Evolutionary conservation across 2,888 invertebrate genomes (phyloP).

Genomic region (Cheiracanthium punctorium): DNA sequence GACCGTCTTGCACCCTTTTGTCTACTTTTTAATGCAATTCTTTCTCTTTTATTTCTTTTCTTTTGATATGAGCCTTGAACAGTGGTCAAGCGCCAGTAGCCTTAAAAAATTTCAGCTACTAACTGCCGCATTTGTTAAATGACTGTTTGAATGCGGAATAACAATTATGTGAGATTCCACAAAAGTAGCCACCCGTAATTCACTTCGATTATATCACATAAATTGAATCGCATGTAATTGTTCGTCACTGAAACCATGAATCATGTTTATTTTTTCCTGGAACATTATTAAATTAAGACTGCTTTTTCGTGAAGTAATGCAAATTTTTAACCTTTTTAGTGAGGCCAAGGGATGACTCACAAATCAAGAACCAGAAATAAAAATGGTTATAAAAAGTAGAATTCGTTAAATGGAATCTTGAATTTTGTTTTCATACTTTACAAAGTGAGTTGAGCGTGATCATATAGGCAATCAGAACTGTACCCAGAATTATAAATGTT

Average conservation of each 20-base stretch:
- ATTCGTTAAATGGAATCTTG: no score
- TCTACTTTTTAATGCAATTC: background rate
- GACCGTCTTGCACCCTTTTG: conserved; percentile 27
- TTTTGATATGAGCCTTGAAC: background rate
- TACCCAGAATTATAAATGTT: no score
- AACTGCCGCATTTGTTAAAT: conserved; percentile 30
- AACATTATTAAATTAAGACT: no score
- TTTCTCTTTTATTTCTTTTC: background rate
- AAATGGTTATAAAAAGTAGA: no score
- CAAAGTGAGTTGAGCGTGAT: no score
- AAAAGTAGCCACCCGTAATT: background rate
- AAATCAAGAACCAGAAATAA: no score
- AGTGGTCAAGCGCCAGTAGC: background rate
- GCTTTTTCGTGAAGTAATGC: no score
- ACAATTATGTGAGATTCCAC: conserved; percentile 8
- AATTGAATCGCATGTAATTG: background rate
- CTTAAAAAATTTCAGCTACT: background rate
- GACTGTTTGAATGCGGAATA: conserved; percentile 19
- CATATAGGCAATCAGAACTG: no score
- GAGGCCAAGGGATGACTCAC: no score
- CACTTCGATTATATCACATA: background rate
- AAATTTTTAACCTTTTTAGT: no score
- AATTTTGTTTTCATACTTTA: no score
- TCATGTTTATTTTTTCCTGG: no score
- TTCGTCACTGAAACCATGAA: background rate